These are phyloP conservation scores for Eulemur albifrons DNA, from an alignment of 2,797 vertebrate species.

Conservation along the genomic window DNA sequence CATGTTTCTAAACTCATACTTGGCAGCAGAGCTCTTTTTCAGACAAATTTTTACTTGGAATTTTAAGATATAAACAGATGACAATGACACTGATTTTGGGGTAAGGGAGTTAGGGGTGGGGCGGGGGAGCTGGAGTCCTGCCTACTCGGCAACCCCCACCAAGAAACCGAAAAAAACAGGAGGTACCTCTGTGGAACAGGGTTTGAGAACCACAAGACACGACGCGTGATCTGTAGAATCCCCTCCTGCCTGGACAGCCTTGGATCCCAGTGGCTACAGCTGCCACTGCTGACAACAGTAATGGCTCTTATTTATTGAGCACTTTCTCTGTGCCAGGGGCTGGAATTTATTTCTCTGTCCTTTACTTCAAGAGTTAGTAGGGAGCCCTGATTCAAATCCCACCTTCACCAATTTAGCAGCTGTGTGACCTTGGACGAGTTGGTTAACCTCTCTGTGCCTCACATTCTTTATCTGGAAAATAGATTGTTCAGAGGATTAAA, in stretches of 20 bases:
- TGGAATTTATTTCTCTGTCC: not conserved
- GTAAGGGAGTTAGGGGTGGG: not conserved
- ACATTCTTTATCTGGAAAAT: not conserved
- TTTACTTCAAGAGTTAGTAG: not conserved
- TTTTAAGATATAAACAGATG: not conserved
- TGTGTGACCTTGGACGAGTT: not conserved
- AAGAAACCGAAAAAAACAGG: not conserved
- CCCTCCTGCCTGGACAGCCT: not conserved
- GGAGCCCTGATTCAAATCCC: not conserved
- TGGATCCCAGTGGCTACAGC: not conserved
- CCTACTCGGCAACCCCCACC: not conserved
- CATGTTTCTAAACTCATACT: not conserved
- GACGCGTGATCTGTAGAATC: fast-evolving
- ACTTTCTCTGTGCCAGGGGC: not conserved
- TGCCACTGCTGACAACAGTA: not conserved
- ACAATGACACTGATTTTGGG: not conserved
- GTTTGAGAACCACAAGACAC: not conserved
- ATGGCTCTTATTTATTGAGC: not conserved
- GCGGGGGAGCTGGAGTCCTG: not conserved
- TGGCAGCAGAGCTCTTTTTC: not conserved
- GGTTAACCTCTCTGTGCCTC: not conserved
- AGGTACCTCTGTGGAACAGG: not conserved
- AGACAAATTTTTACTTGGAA: conserved; percentile 24
- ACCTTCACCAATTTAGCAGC: not conserved
- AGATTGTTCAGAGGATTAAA: not conserved